Evolutionary conservation across 2,797 vertebrate species (phyloP).

Genomic region (Gallinago stenura): DNA sequence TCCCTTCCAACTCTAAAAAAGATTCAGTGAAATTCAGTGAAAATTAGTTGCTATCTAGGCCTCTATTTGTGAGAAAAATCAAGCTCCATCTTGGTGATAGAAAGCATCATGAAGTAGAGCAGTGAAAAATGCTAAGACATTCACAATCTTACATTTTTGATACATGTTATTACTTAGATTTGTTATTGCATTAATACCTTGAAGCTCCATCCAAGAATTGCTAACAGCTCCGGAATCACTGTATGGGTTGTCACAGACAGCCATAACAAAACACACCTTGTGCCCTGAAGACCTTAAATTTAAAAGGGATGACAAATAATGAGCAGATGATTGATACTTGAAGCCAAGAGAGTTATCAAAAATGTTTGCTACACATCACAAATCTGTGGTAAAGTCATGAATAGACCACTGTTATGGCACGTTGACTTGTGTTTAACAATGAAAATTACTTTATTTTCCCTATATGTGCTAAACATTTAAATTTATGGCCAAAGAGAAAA

Average conservation of each 20-base stretch:
- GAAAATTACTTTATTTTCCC: not conserved
- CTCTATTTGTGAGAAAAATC: not conserved
- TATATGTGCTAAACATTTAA: not conserved
- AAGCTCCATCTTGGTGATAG: not conserved
- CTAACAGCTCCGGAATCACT: not conserved
- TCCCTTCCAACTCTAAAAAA: no score
- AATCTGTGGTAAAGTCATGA: not conserved
- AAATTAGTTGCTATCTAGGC: no score
- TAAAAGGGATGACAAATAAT: not conserved
- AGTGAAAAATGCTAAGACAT: not conserved
- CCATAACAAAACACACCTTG: not conserved
- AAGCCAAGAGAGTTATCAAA: not conserved
- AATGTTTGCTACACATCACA: not conserved
- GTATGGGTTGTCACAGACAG: not conserved
- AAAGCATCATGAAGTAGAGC: not conserved
- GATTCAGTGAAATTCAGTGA: no score
- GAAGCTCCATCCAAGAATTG: not conserved
- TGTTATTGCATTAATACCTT: not conserved
- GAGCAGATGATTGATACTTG: not conserved
- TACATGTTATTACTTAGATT: not conserved
- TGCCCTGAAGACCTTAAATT: not conserved
- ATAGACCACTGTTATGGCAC: not conserved
- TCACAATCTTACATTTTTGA: not conserved
- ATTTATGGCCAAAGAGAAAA: not conserved
- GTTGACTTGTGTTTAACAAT: not conserved